Conservation (phyloP, 2,888 invertebrate genomes). For the Aporophyla lueneburgensis region DNA sequence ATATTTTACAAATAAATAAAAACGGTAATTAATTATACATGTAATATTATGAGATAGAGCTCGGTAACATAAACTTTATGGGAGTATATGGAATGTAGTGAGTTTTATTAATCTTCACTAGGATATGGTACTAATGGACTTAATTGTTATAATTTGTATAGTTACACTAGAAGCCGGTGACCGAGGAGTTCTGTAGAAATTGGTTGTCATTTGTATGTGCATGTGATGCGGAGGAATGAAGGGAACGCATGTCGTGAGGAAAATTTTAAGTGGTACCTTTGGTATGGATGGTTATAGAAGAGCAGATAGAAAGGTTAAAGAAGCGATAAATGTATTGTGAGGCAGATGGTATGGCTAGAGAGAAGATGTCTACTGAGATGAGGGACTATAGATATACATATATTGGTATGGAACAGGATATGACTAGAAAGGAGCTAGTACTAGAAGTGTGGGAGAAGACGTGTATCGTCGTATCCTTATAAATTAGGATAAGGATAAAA, state of each 20-base stretch:
- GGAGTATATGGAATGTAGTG: not conserved
- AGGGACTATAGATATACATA: not conserved
- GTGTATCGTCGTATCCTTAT: not conserved
- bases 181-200: conserved; percentile 20
- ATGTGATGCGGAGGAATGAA: not conserved
- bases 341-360: not conserved
- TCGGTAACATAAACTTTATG: conserved; percentile 10
- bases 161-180: not conserved
- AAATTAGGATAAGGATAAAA: not conserved
- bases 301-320: not conserved
- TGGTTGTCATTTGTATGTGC: conserved; percentile 15
- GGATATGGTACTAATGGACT: not conserved
- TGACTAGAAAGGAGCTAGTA: not conserved
- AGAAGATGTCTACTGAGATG: not conserved
- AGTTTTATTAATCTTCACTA: conserved; percentile 7
- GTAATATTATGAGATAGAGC: not conserved
- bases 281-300: not conserved
- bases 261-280: not conserved
- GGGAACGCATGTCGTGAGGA: conserved; percentile 12
- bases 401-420: not conserved
- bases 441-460: not conserved
- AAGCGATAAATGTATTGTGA: not conserved
- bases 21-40: conserved; percentile 1
- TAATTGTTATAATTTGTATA: not conserved
- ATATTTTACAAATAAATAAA: not conserved